phyloP scores from a whole-genome alignment of 2,113 vertebrate species.

The Hipposideros armiger region DNA sequence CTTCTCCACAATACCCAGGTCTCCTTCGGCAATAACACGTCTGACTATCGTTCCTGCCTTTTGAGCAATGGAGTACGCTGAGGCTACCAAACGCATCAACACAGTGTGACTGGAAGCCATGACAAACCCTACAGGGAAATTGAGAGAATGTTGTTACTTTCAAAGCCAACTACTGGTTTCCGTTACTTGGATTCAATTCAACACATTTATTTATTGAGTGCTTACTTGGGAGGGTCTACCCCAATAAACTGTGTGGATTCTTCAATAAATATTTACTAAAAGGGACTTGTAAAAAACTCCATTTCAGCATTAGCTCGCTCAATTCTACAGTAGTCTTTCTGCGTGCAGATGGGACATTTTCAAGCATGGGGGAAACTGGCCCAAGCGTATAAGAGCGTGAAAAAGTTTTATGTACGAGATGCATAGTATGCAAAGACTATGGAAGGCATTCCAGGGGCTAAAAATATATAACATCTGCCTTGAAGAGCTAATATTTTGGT shows the following conservation, averaged over 20 bases:
- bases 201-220: not conserved
- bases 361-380: not conserved
- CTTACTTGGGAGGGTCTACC: not conserved
- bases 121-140: slow-evolving; percentile 67
- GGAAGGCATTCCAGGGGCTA: not conserved
- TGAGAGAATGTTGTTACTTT: not conserved
- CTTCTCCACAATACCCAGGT: slow-evolving; percentile 96
- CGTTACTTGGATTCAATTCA: not conserved
- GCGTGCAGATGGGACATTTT: not conserved
- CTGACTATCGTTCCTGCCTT: slow-evolving; percentile 94
- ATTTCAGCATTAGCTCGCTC: not conserved
- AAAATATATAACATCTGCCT: not conserved
- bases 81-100: slow-evolving; percentile 95
- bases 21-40: slow-evolving; percentile 93
- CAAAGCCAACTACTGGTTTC: not conserved
- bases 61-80: slow-evolving; percentile 92
- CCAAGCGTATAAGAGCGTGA: not conserved
- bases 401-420: not conserved
- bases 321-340: not conserved
- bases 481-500: not conserved
- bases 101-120: slow-evolving; percentile 92
- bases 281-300: not conserved
- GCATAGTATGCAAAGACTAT: not conserved
- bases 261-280: not conserved
- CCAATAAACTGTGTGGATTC: not conserved